A percentile compares a stretch with the other conserved stretches of the same genome.
Evolutionary conservation across 2,113 vertebrate species (phyloP).

Genomic region (Chrysochloris asiatica): DNA sequence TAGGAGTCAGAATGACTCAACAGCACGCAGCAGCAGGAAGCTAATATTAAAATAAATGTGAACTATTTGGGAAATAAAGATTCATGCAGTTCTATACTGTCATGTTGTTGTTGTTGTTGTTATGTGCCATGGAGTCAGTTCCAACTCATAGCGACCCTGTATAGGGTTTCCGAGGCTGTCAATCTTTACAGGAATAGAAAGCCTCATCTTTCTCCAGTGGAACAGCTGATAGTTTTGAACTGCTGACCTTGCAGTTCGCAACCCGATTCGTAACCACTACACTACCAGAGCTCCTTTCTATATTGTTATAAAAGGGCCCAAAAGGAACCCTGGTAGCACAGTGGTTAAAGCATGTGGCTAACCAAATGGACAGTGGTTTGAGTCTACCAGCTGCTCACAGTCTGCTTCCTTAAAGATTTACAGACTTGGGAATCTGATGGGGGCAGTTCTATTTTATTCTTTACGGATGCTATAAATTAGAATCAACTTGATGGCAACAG

Average conservation of each 20-base stretch:
- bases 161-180: too few relatives aligned
- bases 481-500: background rate
- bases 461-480: background rate
- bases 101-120: too few relatives aligned
- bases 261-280: too few relatives aligned
- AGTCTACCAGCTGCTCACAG: background rate
- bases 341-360: background rate
- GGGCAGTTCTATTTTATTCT: background rate
- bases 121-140: too few relatives aligned
- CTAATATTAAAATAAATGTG: slow-evolving; percentile 23
- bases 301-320: background rate
- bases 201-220: too few relatives aligned
- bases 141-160: too few relatives aligned
- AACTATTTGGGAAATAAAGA: background rate
- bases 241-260: too few relatives aligned
- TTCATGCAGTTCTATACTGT: background rate
- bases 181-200: too few relatives aligned
- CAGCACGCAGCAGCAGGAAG: too few relatives aligned
- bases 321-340: background rate
- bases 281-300: too few relatives aligned
- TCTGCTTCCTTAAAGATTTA: background rate
- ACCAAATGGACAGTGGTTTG: background rate
- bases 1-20: too few relatives aligned
- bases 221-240: too few relatives aligned
- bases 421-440: background rate